Percentiles rank a stretch among this genome's conserved stretches.
These are phyloP conservation scores for Takifugu flavidus DNA, from an alignment of 2,113 vertebrate genomes.

Conservation along the genomic window DNA sequence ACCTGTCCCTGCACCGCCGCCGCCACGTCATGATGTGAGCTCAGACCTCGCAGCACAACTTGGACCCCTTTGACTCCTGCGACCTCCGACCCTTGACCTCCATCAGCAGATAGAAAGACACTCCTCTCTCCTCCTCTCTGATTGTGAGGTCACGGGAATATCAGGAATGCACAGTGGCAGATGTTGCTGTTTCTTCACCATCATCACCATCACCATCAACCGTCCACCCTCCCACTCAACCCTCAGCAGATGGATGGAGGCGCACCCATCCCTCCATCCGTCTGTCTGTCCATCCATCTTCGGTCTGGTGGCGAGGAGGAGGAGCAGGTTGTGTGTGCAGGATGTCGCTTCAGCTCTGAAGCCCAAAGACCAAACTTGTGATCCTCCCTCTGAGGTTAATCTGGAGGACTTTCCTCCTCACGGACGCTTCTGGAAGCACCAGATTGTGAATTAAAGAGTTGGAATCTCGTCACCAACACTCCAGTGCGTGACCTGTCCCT, in stretches of 20 bases:
- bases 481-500: background rate
- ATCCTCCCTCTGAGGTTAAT: no score
- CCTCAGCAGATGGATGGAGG: conserved; percentile 14
- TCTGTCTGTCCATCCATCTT: conserved; percentile 32
- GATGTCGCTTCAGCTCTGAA: conserved; percentile 36
- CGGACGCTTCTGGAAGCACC: no score
- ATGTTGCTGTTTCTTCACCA: conserved; percentile 7
- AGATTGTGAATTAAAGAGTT: no score
- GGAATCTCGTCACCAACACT: no score
- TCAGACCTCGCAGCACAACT: background rate
- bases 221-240: conserved; percentile 2
- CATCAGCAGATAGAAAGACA: background rate
- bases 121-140: background rate
- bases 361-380: background rate
- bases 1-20: conserved; percentile 91
- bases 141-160: conserved; percentile 4
- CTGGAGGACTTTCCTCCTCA: no score
- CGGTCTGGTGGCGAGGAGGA: background rate
- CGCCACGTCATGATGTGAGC: conserved; percentile 96
- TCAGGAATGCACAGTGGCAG: conserved; percentile 19
- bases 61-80: conserved; percentile 4
- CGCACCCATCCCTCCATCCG: conserved; percentile 23
- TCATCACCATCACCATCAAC: conserved; percentile 21
- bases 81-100: background rate
- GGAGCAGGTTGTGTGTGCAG: background rate